phyloP scores from a whole-genome alignment of 1,140 invertebrate genomes.

The Heliothis virescens region DNA sequence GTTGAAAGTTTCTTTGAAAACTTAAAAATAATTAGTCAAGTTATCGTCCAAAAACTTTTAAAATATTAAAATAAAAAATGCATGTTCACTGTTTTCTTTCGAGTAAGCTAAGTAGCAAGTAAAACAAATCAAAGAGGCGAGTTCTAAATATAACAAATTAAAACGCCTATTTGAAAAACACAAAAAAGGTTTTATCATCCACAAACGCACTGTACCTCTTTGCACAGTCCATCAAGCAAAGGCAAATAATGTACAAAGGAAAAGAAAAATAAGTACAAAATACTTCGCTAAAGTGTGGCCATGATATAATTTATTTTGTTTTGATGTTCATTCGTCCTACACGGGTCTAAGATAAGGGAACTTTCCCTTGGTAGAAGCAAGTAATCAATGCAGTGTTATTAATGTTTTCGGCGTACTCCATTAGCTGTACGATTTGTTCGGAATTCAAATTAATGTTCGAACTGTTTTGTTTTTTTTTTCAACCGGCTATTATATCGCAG shows the following conservation, averaged over 20 bases:
- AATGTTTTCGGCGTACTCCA: constrained; percentile 40
- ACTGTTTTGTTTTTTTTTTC: background rate
- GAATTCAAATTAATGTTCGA: constrained; percentile 20
- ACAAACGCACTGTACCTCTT: background rate
- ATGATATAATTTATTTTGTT: constrained; percentile 47
- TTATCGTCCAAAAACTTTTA: too few species aligned
- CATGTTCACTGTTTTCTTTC: too few species aligned
- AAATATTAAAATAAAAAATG: too few species aligned
- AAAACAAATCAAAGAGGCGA: background rate
- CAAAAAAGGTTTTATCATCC: background rate
- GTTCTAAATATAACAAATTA: background rate
- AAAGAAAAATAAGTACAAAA: constrained; percentile 46
- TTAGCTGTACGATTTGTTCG: constrained; percentile 4
- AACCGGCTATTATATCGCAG: background rate
- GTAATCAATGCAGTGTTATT: constrained; percentile 45
- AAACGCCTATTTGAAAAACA: background rate
- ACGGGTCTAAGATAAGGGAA: constrained; percentile 42
- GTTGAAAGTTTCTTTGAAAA: too few species aligned
- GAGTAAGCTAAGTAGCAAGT: too few species aligned
- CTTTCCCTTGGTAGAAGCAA: constrained; percentile 40
- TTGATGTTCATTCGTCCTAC: constrained; percentile 38
- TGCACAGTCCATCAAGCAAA: constrained; percentile 41
- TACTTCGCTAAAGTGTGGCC: constrained; percentile 35
- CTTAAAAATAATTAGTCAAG: too few species aligned
- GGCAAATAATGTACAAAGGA: constrained; percentile 39